Conservation (phyloP, 2,888 invertebrate species). For the Phlogophora meticulosa region DNA sequence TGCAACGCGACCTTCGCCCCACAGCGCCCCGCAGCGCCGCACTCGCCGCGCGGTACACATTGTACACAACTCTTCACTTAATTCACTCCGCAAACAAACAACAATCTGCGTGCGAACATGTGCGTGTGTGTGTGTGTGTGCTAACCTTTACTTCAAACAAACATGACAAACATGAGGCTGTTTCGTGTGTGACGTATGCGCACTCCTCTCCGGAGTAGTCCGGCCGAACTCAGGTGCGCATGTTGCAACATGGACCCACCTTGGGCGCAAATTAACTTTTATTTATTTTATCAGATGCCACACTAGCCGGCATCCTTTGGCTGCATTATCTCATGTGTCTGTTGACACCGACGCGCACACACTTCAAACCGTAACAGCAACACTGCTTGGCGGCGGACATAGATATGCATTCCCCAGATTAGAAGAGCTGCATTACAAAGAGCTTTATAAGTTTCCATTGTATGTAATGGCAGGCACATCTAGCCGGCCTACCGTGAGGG, state of each 20-base stretch:
- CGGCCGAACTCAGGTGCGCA: neutral
- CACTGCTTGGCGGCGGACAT: neutral
- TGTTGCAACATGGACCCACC: neutral
- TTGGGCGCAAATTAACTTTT: too few species aligned
- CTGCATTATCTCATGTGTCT: neutral
- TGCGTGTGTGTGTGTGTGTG: neutral
- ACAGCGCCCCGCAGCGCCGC: neutral
- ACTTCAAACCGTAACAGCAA: neutral
- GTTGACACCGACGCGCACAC: too few species aligned
- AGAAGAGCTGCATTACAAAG: neutral
- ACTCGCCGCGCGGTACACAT: too few species aligned
- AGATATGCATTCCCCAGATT: neutral
- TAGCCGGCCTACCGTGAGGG: neutral
- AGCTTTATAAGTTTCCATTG: neutral
- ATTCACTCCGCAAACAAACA: slow-evolving; percentile 7
- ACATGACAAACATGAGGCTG: neutral
- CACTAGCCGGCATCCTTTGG: neutral
- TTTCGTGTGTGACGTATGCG: too few species aligned
- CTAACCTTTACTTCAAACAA: neutral
- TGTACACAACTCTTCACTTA: neutral
- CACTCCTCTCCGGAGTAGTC: too few species aligned
- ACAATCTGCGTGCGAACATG: neutral
- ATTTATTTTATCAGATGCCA: neutral
- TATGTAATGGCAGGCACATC: too few species aligned
- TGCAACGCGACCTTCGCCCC: slow-evolving; percentile 42